Conservation (phyloP, 2,888 invertebrate species). For the Netelia melanura region DNA sequence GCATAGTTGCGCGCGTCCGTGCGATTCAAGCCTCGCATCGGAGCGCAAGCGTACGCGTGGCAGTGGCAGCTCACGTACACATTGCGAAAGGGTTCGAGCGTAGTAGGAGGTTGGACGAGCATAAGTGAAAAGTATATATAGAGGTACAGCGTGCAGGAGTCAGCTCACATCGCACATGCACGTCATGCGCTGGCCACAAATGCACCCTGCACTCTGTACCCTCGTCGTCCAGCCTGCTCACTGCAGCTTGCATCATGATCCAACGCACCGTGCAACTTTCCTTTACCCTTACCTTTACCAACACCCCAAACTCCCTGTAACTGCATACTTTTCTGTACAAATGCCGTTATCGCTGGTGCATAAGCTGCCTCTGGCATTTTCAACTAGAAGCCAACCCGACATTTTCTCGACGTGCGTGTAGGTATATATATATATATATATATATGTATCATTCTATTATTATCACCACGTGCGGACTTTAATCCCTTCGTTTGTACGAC, state of each 20-base stretch:
- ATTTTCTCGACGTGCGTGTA: conserved; percentile 2
- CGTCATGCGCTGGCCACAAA: conserved; percentile 61
- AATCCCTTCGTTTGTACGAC: too few relatives aligned
- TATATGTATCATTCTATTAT: neutral
- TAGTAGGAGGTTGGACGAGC: neutral
- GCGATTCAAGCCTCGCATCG: too few relatives aligned
- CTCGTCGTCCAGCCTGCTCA: conserved; percentile 49
- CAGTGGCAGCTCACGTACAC: too few relatives aligned
- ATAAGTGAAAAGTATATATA: neutral
- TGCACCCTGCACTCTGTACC: conserved; percentile 50
- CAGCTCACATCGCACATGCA: conserved; percentile 65
- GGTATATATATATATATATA: conserved; percentile 33
- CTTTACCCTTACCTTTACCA: conserved; percentile 37
- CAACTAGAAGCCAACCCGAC: conserved; percentile 15
- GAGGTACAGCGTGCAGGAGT: neutral
- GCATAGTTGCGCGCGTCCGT: too few relatives aligned
- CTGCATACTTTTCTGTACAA: conserved; percentile 25
- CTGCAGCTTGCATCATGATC: conserved; percentile 52
- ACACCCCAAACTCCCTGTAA: neutral
- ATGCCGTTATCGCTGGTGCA: neutral
- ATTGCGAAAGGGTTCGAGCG: too few relatives aligned
- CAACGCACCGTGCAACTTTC: conserved; percentile 27
- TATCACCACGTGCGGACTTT: too few relatives aligned
- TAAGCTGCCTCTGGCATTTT: conserved; percentile 32
- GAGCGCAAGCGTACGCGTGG: too few relatives aligned